These are phyloP conservation scores for Cottus gobio DNA, from an alignment of 2,113 vertebrate species.

Conservation along the genomic window DNA sequence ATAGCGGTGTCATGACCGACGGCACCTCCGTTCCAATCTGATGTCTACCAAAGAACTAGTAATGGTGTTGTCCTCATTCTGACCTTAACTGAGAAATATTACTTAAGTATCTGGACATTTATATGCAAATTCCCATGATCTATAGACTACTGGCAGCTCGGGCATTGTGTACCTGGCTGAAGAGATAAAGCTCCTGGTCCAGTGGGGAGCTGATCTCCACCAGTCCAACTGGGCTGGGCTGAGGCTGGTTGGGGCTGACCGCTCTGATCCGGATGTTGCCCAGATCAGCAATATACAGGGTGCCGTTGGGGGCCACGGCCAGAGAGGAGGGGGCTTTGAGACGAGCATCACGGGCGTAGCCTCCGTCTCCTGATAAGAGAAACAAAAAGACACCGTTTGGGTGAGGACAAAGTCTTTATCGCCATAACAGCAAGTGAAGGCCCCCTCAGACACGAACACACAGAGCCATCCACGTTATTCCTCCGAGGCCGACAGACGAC, in stretches of 20 bases:
- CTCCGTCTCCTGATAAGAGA: slow-evolving; percentile 88
- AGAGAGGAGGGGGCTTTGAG: slow-evolving; percentile 96
- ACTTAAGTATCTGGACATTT: not conserved
- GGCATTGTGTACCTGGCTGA: slow-evolving; percentile 81
- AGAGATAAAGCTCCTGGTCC: slow-evolving; percentile 96
- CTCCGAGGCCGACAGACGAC: slow-evolving; percentile 20
- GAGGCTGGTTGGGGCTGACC: slow-evolving; percentile 90
- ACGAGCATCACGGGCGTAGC: slow-evolving; percentile 94
- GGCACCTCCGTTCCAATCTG: no score
- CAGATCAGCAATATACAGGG: slow-evolving; percentile 93
- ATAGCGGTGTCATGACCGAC: no score
- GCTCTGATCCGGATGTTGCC: slow-evolving; percentile 95
- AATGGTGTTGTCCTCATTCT: not conserved
- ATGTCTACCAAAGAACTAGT: not conserved
- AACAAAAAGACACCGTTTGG: slow-evolving; percentile 20
- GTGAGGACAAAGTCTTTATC: slow-evolving; percentile 27
- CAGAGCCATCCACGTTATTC: slow-evolving; percentile 26
- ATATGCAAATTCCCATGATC: not conserved
- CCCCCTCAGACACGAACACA: slow-evolving; percentile 14
- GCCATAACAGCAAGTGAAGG: slow-evolving; percentile 15
- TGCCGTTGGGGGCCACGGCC: slow-evolving; percentile 92
- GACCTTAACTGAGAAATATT: not conserved
- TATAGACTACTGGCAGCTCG: not conserved
- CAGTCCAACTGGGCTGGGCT: slow-evolving; percentile 84
- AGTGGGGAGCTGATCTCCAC: slow-evolving; percentile 94